These are phyloP conservation scores for Drosophila sturtevanti DNA, from an alignment of 1,140 invertebrate genomes.

Conservation along the genomic window DNA sequence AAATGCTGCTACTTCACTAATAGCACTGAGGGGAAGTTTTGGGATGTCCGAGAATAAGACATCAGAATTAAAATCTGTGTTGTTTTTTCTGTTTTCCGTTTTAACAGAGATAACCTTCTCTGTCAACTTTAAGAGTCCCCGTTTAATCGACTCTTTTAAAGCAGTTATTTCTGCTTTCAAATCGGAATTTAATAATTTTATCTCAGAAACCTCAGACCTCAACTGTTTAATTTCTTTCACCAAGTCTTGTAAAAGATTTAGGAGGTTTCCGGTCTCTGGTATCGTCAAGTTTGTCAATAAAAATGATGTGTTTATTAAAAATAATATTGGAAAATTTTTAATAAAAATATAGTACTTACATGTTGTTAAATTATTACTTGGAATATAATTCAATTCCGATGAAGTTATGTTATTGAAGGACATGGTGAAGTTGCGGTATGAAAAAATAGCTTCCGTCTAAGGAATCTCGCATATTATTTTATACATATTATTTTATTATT, in stretches of 20 bases:
- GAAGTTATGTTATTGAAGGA: slow-evolving; percentile 1
- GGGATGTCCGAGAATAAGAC: background rate
- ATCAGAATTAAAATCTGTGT: background rate
- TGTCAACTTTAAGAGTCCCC: slow-evolving; percentile 5
- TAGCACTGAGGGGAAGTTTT: slow-evolving; percentile 10
- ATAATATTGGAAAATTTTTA: slow-evolving; percentile 3
- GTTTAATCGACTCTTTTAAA: slow-evolving; percentile 6
- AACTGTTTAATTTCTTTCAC: background rate
- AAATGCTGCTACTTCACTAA: slow-evolving; percentile 12
- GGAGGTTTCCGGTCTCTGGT: slow-evolving; percentile 4
- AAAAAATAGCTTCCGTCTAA: slow-evolving; percentile 13
- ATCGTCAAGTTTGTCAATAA: slow-evolving; percentile 6
- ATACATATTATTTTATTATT: slow-evolving; percentile 41
- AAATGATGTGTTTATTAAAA: slow-evolving; percentile 11
- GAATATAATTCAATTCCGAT: slow-evolving; percentile 1
- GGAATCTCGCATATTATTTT: slow-evolving; percentile 26
- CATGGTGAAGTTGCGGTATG: slow-evolving; percentile 13
- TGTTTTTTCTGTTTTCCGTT: slow-evolving; percentile 12
- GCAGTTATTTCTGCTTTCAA: slow-evolving; percentile 3
- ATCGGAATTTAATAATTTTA: background rate
- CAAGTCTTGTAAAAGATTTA: slow-evolving; percentile 6
- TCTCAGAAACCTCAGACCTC: slow-evolving; percentile 3
- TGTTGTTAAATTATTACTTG: slow-evolving; percentile 8
- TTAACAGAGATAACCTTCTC: slow-evolving; percentile 16
- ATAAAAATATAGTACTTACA: slow-evolving; percentile 16